Base-by-base conservation (phyloP, 2,113 vertebrate genomes). In the Kryptolebias marmoratus region DNA sequence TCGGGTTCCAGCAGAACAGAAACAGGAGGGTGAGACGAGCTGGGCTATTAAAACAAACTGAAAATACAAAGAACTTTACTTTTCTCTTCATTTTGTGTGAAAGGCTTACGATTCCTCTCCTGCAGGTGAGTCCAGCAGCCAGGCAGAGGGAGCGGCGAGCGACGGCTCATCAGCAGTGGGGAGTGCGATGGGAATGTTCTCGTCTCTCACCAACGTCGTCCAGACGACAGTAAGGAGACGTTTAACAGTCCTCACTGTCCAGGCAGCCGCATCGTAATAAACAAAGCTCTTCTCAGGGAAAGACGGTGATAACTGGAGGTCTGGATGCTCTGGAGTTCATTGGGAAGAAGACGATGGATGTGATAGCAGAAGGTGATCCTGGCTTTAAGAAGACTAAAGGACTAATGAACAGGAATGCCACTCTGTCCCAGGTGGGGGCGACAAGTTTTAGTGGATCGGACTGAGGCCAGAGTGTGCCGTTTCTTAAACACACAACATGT, bases 321-420 rank as follows among this genome's bases (percentile, higher is more conserved):
- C 90, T 99, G 88, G 98, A 99, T 80, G 97, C 98, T 58, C 93
- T 99, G 91, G 97, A 99, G 90, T 98, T 98, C 84, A 98, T 99
- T 0, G 98, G 97, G 30, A 99, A 99, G 89, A 99, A 98, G 91
- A 99, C 98, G 28, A 99, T 99, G 98, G 97, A 99, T 32, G 97
- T 98, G 71, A 98, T 99, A 63, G 97, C 97, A 53, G 97, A 99
- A 86, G 97, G 97, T 59, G 97, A 99, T 74, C 98, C 98, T 9
- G 97, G 97, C 55, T 99, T 99, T 82, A 98, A 95, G 86, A 98
- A 96, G 89, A 98, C 98, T 57, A 99, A 98, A 89, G 95, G 95
- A 18, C 84, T 99, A 36, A 98, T 99, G 93, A 93, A 82, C 88
- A 94, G 94, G 77, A 96, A 90, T 70, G 90, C 94, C 64, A 98